Evolutionary conservation across 1,140 invertebrate genomes (phyloP).

Genomic region (fruit fly (Drosophila melanogaster)): DNA sequence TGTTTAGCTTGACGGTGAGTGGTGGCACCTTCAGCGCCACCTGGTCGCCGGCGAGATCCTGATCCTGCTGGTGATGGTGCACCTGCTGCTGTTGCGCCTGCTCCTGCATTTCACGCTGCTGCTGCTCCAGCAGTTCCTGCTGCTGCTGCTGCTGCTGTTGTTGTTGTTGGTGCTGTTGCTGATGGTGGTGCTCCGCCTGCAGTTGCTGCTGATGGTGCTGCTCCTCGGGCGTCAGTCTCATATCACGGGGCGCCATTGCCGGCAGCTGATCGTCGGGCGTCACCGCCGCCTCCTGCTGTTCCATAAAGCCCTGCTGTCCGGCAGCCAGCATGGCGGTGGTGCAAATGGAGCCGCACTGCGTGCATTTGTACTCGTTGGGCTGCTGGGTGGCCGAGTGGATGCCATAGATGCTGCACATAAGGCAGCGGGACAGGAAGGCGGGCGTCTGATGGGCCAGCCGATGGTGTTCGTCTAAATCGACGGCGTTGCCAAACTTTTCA

Average conservation of each 20-base stretch:
- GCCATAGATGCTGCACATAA: constrained; percentile 76
- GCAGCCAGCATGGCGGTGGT: constrained; percentile 71
- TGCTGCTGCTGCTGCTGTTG: constrained; percentile 54
- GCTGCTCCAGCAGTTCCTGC: constrained; percentile 54
- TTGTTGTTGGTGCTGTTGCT: constrained; percentile 36
- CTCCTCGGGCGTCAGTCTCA: constrained; percentile 81
- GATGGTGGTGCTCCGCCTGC: constrained; percentile 48
- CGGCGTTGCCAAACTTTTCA: constrained; percentile 74
- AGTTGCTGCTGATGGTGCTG: constrained; percentile 71
- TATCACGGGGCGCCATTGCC: constrained; percentile 78
- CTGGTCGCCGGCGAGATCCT: constrained; percentile 59
- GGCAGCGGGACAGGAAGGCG: constrained; percentile 75
- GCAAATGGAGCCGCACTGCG: constrained; percentile 74
- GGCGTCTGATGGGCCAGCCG: constrained; percentile 74
- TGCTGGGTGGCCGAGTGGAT: constrained; percentile 75
- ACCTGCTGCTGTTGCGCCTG: constrained; percentile 57
- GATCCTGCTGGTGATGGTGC: constrained; percentile 57
- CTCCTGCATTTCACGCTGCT: constrained; percentile 48
- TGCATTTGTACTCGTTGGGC: constrained; percentile 80
- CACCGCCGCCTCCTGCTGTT: constrained; percentile 75
- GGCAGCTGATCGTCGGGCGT: constrained; percentile 76
- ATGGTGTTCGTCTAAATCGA: constrained; percentile 78
- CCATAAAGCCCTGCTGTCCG: constrained; percentile 74
- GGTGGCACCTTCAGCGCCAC: constrained; percentile 74
- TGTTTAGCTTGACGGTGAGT: constrained; percentile 77